A percentile compares a stretch with the other conserved stretches of the same genome.
These are phyloP conservation scores for Mus musculus DNA, from an alignment of 2,113 vertebrate genomes.

Conservation along the genomic window GRCm39 chr9:34161001-34161500, in stretches of 20 bases:
- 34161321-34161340: conserved; percentile 54
- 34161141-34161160: conserved; percentile 51
- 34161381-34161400: conserved; percentile 67
- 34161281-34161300: conserved; percentile 75
- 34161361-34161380: conserved; percentile 78
- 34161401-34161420: neutral
- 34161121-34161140: conserved; percentile 53
- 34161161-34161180: conserved; percentile 68
- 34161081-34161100: conserved; percentile 81
- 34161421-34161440: neutral
- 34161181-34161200: conserved; percentile 64
- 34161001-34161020: conserved; percentile 23
- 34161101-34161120: conserved; percentile 67
- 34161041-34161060: conserved; percentile 60
- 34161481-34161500: conserved; percentile 3
- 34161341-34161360: conserved; percentile 72
- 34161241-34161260: conserved; percentile 40
- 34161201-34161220: neutral
- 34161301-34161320: conserved; percentile 72
- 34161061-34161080: conserved; percentile 74
- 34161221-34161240: conserved; percentile 24
- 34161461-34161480: neutral
- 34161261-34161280: conserved; percentile 26
- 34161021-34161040: conserved; percentile 50
- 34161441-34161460: neutral